Conservation (phyloP, 2,888 invertebrate species). For the Crematogaster levior region DNA sequence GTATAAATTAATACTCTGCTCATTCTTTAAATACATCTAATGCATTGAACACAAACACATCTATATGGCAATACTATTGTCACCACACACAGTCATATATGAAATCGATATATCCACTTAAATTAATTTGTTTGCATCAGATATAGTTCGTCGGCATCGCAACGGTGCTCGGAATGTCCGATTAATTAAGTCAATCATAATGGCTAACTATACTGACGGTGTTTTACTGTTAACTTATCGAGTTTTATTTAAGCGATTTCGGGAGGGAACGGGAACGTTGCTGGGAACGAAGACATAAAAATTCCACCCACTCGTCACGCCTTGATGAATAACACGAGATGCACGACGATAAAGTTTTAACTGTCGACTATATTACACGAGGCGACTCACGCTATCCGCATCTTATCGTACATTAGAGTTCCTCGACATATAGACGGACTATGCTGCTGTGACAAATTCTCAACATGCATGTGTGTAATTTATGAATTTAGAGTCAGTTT, state of each 20-base stretch:
- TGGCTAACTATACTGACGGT: neutral
- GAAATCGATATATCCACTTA: conserved; percentile 32
- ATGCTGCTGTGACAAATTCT: conserved; percentile 65
- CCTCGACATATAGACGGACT: conserved; percentile 66
- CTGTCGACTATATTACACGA: conserved; percentile 74
- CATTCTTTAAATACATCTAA: conserved; percentile 9
- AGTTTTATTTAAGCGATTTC: conserved; percentile 39
- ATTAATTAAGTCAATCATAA: conserved; percentile 62
- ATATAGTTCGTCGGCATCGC: conserved; percentile 47
- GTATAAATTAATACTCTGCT: neutral
- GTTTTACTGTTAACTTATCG: conserved; percentile 50
- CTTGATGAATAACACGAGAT: conserved; percentile 77
- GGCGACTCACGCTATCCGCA: conserved; percentile 64
- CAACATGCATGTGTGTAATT: conserved; percentile 33
- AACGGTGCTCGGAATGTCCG: conserved; percentile 34
- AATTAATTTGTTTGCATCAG: conserved; percentile 64
- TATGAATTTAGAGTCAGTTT: conserved; percentile 67
- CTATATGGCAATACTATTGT: neutral
- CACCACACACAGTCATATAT: neutral
- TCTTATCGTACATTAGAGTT: conserved; percentile 76
- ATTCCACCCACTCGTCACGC: conserved; percentile 78
- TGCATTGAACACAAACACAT: neutral
- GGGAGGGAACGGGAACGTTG: conserved; percentile 24
- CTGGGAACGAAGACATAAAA: conserved; percentile 59
- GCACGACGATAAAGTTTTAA: conserved; percentile 74